Evolutionary conservation across 2,888 invertebrate species (phyloP), one percentile per base, ranked within the genome.

Genomic region (Noctuana brunneofusca): DNA sequence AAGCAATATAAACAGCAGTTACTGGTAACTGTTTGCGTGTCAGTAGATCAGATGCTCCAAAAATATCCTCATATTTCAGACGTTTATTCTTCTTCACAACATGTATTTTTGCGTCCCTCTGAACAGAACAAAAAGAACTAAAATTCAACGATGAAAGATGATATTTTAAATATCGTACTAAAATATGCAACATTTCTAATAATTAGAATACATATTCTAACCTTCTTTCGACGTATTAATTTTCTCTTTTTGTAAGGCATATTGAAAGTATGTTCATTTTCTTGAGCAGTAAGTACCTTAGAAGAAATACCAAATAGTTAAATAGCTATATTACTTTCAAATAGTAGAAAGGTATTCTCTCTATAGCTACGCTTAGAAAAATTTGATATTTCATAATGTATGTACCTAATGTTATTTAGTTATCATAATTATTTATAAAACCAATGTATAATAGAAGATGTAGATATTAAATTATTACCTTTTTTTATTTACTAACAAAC

Each of bases 211-310:
- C 30, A 4, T 35, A 12, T 14, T 11, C 12, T 68, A 75, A 78
- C 78, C 76, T 75, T 78, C 66, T 73, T 76, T 67, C 70, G 75
- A 65, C 70, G 77, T 55, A 64, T 63, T 62, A 35, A 50, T 64
- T 68, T 79, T 68, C 74, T 81, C 71, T 75, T 82, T 64, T 64
- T 75, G 50, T 55, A 50, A 16, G 78, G 75, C 82, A 83, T 84
- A 64, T 63, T 76, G 41, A 63, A 18, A 55, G 18, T 20, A 62
- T 53, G 22, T 8, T 49, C 50, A 50, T 58, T 50, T 1, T 50
- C 4, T 41, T n/a, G 3, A 49, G 6, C 14, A 43, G 16, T 16
- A 14, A 43, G 16, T 16, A 43, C 18, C 43, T 43, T 4, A 35
- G 35, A n/a, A 35, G 4, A 35, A 35, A 35, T 35, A n/a, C 12